Evolutionary conservation across 2,113 vertebrate genomes (phyloP), one percentile per base, ranked within the genome.

Genomic region (Psophia crepitans): DNA sequence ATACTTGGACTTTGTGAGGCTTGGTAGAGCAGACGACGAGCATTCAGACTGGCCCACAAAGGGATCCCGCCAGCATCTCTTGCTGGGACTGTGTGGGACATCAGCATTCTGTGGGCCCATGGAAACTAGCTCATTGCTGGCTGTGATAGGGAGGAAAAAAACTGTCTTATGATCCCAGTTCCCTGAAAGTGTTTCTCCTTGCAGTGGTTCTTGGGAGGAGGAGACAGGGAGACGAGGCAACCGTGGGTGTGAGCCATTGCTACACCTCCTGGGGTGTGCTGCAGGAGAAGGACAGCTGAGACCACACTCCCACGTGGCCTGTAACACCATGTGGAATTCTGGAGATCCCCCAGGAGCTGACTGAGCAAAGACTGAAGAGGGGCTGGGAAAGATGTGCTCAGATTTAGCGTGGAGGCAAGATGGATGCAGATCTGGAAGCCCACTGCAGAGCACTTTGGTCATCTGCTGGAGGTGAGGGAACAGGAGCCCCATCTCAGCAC

Each of bases 351-450:
- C 76, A 80, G 46, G 46, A 82, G n/a, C 22, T 63, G 41, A n/a
- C 19, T 30, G 20, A 84, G 57, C 57, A 46, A 79, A 46, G 70
- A 33, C 49, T 64, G 53, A 44, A 49, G 60, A 58, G 22, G 32
- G 14, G 5, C 0, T 79, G 53, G 27, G 39, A 60, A 48, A 76
- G 71, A 43, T 4, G 6, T 30, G 37, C 82, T 80, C 0, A 0
- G 54, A 41, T 74, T 21, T 9, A 39, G 68, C 49, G 19, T 0
- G 0, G 66, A 51, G 53, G 23, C 0, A 2, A 57, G 51, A 66
- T 8, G 41, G 44, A 44, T 24, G 22, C 5, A 4, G 30, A 13
- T 61, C 39, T 44, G 61, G 70, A 30, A 88, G 44, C n/a, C 49
- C 61, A 46, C 37, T 6, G 11, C 28, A 14, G 43, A 74, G 43